These are phyloP conservation scores for Archilochus colubris DNA, from an alignment of 2,113 vertebrate species.

Conservation along the genomic window DNA sequence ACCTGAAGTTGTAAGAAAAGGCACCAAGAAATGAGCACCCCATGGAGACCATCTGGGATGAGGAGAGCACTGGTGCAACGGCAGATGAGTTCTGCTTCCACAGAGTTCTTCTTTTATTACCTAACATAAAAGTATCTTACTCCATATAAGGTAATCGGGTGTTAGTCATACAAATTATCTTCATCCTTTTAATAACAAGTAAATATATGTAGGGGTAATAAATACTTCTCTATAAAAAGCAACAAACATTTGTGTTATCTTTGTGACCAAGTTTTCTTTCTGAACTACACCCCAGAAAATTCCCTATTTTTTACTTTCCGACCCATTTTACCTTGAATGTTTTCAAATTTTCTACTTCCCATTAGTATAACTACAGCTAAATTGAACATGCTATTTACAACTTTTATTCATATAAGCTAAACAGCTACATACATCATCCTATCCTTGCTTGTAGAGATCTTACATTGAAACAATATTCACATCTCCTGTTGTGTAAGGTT, in stretches of 20 bases:
- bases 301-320: background rate
- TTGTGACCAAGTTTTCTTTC: background rate
- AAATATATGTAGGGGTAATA: background rate
- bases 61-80: background rate
- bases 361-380: background rate
- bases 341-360: background rate
- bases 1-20: conserved; percentile 18
- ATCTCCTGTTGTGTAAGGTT: background rate
- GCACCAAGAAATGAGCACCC: background rate
- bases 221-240: conserved; percentile 1
- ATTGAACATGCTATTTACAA: background rate
- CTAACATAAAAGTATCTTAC: background rate
- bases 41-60: background rate
- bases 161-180: conserved; percentile 19
- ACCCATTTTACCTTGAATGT: background rate
- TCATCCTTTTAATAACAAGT: background rate
- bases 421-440: background rate
- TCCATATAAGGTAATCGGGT: background rate
- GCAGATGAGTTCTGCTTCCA: background rate
- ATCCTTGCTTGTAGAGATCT: background rate
- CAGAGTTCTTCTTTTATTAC: conserved; percentile 26
- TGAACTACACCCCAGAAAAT: background rate
- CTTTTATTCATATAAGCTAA: background rate
- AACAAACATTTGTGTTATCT: background rate
- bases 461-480: background rate